Evolutionary conservation across 23 tunicate genomes (phyloP).

Genomic region (Trididemnum miniatum): DNA sequence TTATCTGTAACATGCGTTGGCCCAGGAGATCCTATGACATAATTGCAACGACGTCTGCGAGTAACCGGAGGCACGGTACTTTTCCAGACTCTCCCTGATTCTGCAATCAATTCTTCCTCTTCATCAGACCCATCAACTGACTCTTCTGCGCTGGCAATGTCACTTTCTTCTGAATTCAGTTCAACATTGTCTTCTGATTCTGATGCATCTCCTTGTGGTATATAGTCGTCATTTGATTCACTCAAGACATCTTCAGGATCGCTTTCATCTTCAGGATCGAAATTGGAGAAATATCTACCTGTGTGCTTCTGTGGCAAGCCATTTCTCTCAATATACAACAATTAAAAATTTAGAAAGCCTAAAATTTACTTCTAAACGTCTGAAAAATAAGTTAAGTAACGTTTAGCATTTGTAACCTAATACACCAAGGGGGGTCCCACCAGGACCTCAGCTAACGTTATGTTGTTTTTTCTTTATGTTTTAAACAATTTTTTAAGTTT

Average conservation of each 20-base stretch:
- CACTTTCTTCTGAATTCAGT: slow-evolving; percentile 34
- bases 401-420: no score
- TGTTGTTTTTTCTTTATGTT: no score
- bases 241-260: slow-evolving; percentile 30
- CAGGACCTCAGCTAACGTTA: no score
- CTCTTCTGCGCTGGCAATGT: slow-evolving; percentile 27
- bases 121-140: slow-evolving; percentile 22
- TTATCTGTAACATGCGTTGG: slow-evolving; percentile 22
- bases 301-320: slow-evolving; percentile 25
- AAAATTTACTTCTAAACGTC: no score
- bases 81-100: slow-evolving; percentile 33
- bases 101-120: slow-evolving; percentile 16
- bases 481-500: no score
- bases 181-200: slow-evolving; percentile 30
- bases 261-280: slow-evolving; percentile 1
- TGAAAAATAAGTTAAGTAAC: no score
- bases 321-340: no score
- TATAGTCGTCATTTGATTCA: slow-evolving; percentile 20
- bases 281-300: slow-evolving; percentile 4
- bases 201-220: slow-evolving; percentile 35
- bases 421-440: no score
- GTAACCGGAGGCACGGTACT: slow-evolving; percentile 33
- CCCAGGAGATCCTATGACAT: slow-evolving; percentile 39
- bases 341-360: no score
- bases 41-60: slow-evolving; percentile 23